Conservation (phyloP, 2,797 vertebrate genomes). For the Pseudochirops corinnae region DNA sequence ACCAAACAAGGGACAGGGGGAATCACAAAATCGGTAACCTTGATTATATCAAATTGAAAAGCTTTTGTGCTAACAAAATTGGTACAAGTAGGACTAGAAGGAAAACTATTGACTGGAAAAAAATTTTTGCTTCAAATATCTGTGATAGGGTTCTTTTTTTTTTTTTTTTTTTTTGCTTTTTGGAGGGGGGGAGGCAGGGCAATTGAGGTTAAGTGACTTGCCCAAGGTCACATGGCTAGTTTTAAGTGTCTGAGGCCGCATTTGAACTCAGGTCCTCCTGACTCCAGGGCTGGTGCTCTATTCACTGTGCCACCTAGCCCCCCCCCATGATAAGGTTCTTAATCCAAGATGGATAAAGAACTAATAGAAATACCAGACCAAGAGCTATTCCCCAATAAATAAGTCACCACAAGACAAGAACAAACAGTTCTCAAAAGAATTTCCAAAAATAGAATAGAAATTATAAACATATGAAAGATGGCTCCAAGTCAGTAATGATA, state of each 20-base stretch:
- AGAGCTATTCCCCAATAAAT: neutral
- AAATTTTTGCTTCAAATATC: neutral
- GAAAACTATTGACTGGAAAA: neutral
- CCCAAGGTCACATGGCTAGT: too few species aligned
- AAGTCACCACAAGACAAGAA: neutral
- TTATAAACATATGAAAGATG: neutral
- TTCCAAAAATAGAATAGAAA: neutral
- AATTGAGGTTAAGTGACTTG: too few species aligned
- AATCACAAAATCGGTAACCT: neutral
- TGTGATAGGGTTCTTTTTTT: neutral
- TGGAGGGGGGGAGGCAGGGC: too few species aligned
- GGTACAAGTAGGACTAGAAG: neutral
- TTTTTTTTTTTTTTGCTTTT: too few species aligned
- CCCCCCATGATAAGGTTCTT: neutral
- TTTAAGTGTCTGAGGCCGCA: too few species aligned
- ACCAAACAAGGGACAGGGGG: neutral
- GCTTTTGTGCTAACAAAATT: neutral
- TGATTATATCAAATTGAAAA: neutral
- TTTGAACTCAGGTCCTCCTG: too few species aligned
- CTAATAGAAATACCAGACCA: neutral
- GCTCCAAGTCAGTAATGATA: neutral
- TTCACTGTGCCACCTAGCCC: too few species aligned
- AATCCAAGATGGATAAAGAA: neutral
- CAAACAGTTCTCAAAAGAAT: neutral
- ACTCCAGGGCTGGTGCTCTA: too few species aligned